Conservation (phyloP, 2,113 vertebrate species). For the Machaerirhynchus nigripectus region DNA sequence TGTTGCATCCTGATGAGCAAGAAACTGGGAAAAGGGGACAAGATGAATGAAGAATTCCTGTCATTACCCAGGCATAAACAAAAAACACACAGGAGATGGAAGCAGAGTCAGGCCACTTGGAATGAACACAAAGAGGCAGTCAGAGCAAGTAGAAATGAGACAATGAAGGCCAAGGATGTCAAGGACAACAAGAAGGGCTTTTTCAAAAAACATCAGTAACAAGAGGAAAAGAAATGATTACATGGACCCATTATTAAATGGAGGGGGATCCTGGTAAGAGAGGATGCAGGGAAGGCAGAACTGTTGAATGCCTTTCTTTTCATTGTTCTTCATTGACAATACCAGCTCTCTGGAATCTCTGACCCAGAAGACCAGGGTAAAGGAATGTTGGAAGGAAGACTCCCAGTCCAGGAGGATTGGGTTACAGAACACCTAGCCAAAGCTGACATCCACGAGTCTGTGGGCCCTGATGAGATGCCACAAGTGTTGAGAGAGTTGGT, state of each 20-base stretch:
- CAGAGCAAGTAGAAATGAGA: neutral
- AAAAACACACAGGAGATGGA: neutral
- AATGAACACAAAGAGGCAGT: neutral
- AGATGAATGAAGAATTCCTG: neutral
- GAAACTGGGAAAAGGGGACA: neutral
- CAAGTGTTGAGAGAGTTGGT: too few relatives aligned
- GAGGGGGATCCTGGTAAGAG: neutral
- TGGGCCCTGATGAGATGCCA: neutral
- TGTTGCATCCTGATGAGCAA: neutral
- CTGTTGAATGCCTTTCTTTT: neutral
- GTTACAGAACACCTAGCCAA: neutral
- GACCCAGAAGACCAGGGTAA: neutral
- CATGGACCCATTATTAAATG: neutral
- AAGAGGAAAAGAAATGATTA: neutral
- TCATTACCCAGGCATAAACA: neutral
- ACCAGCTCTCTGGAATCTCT: neutral
- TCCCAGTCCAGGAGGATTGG: neutral
- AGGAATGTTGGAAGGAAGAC: neutral
- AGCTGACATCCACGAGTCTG: neutral
- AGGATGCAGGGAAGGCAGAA: neutral
- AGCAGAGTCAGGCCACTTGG: neutral
- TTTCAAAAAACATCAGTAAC: neutral
- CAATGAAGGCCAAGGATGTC: neutral
- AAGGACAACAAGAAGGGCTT: neutral
- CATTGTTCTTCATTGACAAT: neutral